A percentile compares a stretch with the other conserved stretches of the same genome.
Evolutionary conservation across 2,797 vertebrate genomes (phyloP).

Genomic region (Heterohyrax brucei): DNA sequence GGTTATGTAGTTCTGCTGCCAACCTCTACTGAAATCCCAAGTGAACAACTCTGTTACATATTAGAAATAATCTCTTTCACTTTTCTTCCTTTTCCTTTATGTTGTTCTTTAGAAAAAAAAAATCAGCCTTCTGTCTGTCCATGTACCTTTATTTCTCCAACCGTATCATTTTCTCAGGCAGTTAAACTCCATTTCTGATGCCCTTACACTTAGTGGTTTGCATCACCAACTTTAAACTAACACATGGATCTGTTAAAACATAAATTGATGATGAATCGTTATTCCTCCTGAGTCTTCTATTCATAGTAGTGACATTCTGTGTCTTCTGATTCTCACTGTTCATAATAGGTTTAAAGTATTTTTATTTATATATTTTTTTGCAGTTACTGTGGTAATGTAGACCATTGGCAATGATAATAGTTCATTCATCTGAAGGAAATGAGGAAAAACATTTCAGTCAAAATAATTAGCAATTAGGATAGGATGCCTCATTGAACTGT

Average conservation of each 20-base stretch:
- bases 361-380: conserved; percentile 73
- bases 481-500: not conserved
- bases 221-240: not conserved
- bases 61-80: conserved; percentile 71
- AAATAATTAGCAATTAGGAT: not conserved
- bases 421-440: conserved; percentile 70
- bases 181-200: not conserved
- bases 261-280: not conserved
- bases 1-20: conserved; percentile 49
- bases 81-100: conserved; percentile 50
- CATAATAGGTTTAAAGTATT: not conserved
- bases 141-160: not conserved
- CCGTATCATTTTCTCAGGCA: conserved; percentile 13
- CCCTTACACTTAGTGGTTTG: not conserved
- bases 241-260: not conserved
- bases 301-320: not conserved
- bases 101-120: conserved; percentile 34
- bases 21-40: conserved; percentile 66
- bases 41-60: conserved; percentile 25
- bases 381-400: conserved; percentile 48
- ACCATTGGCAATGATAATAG: conserved; percentile 39
- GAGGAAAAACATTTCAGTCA: not conserved
- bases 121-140: not conserved
- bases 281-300: not conserved
- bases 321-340: not conserved